These are phyloP conservation scores for Eleutherodactylus coqui DNA, from an alignment of 2,797 vertebrate species.

Conservation along the genomic window DNA sequence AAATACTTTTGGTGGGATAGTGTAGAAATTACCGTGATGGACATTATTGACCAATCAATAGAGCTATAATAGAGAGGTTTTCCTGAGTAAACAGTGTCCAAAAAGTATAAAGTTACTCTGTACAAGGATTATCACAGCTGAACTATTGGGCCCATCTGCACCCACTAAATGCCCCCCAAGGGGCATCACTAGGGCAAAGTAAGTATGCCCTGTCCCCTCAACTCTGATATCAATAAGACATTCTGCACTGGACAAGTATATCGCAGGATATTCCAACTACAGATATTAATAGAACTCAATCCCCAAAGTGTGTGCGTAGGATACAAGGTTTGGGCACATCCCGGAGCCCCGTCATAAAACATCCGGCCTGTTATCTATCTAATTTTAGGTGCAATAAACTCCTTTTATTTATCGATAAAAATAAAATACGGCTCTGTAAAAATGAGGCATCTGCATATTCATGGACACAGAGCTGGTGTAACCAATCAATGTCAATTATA, in stretches of 20 bases:
- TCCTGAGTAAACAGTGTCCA: too few relatives aligned
- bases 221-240: too few relatives aligned
- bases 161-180: too few relatives aligned
- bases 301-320: neutral
- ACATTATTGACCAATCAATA: too few relatives aligned
- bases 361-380: neutral
- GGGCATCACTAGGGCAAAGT: too few relatives aligned
- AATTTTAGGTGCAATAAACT: constrained; percentile 29
- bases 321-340: neutral
- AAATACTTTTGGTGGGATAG: too few relatives aligned
- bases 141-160: too few relatives aligned
- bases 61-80: too few relatives aligned
- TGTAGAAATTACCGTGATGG: neutral
- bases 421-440: constrained; percentile 34
- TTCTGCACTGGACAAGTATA: neutral
- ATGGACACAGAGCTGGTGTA: constrained; percentile 29
- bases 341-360: neutral
- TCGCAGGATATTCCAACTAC: neutral
- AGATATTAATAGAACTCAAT: too few relatives aligned
- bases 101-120: too few relatives aligned
- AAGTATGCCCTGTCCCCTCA: too few relatives aligned
- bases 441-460: constrained; percentile 55
- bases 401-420: constrained; percentile 35
- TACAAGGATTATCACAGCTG: too few relatives aligned
- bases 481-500: constrained; percentile 62